Percentiles rank a stretch among this genome's conserved stretches.
Evolutionary conservation across 2,113 vertebrate genomes (phyloP).

Genomic region (Bolborhynchus lineola): DNA sequence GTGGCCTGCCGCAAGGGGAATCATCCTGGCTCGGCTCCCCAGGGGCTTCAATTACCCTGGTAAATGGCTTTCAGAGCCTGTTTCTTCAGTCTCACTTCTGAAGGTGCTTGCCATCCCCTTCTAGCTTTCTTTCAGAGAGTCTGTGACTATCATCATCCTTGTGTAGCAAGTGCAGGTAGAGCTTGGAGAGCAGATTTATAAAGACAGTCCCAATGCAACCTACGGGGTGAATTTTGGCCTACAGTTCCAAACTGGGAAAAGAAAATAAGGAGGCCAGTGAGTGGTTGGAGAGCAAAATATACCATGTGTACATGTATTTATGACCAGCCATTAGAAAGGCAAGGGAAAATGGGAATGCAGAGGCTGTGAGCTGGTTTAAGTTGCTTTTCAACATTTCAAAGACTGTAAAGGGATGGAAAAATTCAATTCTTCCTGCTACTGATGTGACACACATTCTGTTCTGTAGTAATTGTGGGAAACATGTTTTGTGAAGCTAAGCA

Average conservation of each 20-base stretch:
- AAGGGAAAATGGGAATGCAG: neutral
- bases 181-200: neutral
- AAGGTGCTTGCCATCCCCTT: neutral
- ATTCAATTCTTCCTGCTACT: neutral
- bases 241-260: neutral
- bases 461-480: neutral
- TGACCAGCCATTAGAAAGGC: neutral
- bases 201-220: neutral
- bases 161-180: neutral
- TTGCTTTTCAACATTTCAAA: neutral
- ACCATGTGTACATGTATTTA: neutral
- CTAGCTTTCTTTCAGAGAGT: neutral
- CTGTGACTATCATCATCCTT: neutral
- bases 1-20: conserved; percentile 55
- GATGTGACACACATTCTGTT: neutral
- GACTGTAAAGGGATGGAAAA: neutral
- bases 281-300: neutral
- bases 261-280: neutral
- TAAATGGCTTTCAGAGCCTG: conserved; percentile 64
- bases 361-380: neutral
- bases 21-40: conserved; percentile 48
- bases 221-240: neutral
- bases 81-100: conserved; percentile 63
- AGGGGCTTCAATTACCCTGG: conserved; percentile 51
- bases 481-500: neutral